phyloP scores from a whole-genome alignment of 2,113 vertebrate species.

The Condylura cristata region DNA sequence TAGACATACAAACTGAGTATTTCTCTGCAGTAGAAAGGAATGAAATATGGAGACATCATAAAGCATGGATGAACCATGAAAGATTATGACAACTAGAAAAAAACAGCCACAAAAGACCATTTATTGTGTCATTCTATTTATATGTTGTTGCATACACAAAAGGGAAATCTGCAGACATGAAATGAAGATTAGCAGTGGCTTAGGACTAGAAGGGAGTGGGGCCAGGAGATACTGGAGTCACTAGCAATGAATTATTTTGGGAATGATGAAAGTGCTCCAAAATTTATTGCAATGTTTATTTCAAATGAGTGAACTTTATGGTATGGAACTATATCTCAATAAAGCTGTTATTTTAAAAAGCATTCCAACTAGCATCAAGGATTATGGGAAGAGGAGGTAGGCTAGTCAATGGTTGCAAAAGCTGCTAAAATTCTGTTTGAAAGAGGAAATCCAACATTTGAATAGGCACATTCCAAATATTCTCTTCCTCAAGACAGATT shows the following conservation, averaged over 20 bases:
- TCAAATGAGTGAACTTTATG: background rate
- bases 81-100: too few species aligned
- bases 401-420: background rate
- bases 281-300: background rate
- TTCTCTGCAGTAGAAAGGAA: background rate
- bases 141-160: too few species aligned
- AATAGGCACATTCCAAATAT: background rate
- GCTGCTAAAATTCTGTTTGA: background rate
- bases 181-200: background rate
- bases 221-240: background rate
- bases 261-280: background rate
- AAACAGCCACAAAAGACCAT: background rate
- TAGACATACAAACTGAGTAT: background rate
- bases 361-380: background rate
- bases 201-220: background rate
- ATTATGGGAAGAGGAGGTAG: background rate
- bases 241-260: background rate
- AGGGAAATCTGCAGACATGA: too few species aligned
- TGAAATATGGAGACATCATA: background rate
- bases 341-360: constrained; percentile 25
- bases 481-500: background rate
- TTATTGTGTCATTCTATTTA: too few species aligned
- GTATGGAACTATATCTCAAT: background rate
- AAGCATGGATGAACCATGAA: too few species aligned
- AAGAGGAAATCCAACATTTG: constrained; percentile 32